These are phyloP conservation scores for Lithobates pipiens DNA, from an alignment of 2,797 vertebrate genomes.

Conservation along the genomic window DNA sequence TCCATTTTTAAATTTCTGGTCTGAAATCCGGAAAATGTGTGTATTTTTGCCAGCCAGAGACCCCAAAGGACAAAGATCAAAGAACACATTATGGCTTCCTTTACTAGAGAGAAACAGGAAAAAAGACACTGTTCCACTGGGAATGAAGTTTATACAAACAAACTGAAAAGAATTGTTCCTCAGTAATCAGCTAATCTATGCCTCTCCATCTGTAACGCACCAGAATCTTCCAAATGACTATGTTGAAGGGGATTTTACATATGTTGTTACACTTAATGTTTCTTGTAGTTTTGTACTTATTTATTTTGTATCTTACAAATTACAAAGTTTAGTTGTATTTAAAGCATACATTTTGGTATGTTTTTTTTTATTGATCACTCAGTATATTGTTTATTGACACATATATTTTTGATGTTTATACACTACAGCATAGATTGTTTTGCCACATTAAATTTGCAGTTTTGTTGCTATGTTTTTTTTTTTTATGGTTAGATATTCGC, in stretches of 20 bases:
- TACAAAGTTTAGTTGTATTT: too few species aligned
- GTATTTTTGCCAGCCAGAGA: not conserved
- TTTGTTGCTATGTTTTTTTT: too few species aligned
- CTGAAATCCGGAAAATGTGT: conserved; percentile 11
- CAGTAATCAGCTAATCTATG: not conserved
- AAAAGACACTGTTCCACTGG: not conserved
- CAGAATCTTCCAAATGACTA: too few species aligned
- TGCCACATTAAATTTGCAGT: too few species aligned
- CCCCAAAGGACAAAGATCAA: conserved; percentile 14
- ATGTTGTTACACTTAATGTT: not conserved
- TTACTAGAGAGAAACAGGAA: conserved; percentile 30
- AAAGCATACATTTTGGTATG: too few species aligned
- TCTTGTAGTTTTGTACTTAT: not conserved
- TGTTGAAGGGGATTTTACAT: too few species aligned
- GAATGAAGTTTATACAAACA: not conserved
- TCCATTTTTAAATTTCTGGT: conserved; percentile 23
- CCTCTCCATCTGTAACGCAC: not conserved
- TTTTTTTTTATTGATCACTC: too few species aligned
- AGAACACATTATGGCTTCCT: conserved; percentile 18
- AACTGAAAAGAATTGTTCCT: not conserved
- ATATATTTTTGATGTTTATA: too few species aligned
- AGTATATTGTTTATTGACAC: too few species aligned
- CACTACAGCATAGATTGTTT: too few species aligned
- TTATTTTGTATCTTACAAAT: not conserved
- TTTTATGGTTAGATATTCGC: too few species aligned